Base-by-base conservation (phyloP, 2,797 vertebrate species). In the Prionace glauca region DNA sequence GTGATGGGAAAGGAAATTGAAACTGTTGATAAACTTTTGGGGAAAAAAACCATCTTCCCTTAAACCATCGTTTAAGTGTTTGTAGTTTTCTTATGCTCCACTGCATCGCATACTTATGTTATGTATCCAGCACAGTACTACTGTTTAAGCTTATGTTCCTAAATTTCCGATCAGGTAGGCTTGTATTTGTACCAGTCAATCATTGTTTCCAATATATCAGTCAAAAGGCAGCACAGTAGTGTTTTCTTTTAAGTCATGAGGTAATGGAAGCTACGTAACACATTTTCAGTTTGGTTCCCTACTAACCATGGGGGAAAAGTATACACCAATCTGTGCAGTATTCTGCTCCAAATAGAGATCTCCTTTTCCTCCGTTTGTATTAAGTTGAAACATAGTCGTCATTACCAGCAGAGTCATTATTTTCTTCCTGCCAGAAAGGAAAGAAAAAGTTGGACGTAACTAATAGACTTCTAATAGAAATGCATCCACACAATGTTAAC, bases 251-350 rank as follows among this genome's bases (percentile, higher is more conserved):
- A 92, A 67, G 62, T 74, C 72, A 94, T 56, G 93, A 95, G 93
- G 93, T 95, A 41, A 95, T 77, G 72, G 29, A 95, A 95, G 74
- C 45, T 32, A 50, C 60, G 93, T 95, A 77, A 77, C 50, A 69
- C 92, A 95, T 77, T 95, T 95, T 95, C 71, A 50, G 36, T 93
- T 93, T 93, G 24, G 18, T 74, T 94, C 65, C 36, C 71, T 62
- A 65, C 88, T 95, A 56, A 74, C 24, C 56, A 60, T 72, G 69
- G 36, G 69, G 93, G 20, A 60, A 22, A 65, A 74, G 1, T 95
- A 56, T 26, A 95, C 41, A 74, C 32, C 88, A 91, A 65, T 95
- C 45, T 60, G 45, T 95, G 93, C 71, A 95, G 71, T 71, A 77
- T 72, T 41, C 11, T 94, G 69, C 24, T 74, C 93, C 72, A 60